These are phyloP conservation scores for Oncorhynchus clarkii DNA, from an alignment of 2,113 vertebrate species.

Conservation along the genomic window DNA sequence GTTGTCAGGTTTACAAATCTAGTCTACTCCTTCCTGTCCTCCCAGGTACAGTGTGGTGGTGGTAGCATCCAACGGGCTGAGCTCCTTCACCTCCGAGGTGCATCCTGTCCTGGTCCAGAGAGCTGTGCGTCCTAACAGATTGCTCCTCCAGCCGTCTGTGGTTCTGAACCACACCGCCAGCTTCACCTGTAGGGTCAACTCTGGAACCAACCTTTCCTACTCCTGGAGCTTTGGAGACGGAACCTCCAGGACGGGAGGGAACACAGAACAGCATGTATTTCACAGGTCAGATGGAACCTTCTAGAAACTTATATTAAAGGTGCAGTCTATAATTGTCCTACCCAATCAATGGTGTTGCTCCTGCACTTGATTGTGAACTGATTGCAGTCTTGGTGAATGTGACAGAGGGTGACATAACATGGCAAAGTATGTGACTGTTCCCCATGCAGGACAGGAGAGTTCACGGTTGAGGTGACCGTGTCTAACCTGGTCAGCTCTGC, in stretches of 20 bases:
- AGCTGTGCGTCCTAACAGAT: conserved; percentile 68
- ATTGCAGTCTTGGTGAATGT: neutral
- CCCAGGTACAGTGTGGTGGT: conserved; percentile 73
- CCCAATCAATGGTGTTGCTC: neutral
- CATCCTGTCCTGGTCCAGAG: conserved; percentile 69
- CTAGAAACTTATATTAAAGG: neutral
- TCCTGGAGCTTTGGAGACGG: conserved; percentile 82
- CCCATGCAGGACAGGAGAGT: conserved; percentile 74
- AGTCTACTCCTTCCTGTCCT: neutral
- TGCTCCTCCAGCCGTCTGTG: conserved; percentile 67
- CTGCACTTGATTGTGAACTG: neutral
- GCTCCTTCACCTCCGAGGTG: conserved; percentile 58
- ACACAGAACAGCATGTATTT: conserved; percentile 66
- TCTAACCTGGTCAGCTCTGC: conserved; percentile 77
- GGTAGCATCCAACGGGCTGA: conserved; percentile 39
- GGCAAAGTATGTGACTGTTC: neutral
- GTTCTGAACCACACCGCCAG: conserved; percentile 62
- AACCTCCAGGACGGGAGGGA: conserved; percentile 46
- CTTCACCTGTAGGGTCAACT: conserved; percentile 74
- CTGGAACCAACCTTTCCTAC: conserved; percentile 71
- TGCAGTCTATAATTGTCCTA: neutral
- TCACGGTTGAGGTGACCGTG: conserved; percentile 66
- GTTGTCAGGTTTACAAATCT: no score
- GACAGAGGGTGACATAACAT: neutral
- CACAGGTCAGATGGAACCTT: conserved; percentile 20